Conservation (phyloP, 2,797 vertebrate species). For the Sitta carolinensis region DNA sequence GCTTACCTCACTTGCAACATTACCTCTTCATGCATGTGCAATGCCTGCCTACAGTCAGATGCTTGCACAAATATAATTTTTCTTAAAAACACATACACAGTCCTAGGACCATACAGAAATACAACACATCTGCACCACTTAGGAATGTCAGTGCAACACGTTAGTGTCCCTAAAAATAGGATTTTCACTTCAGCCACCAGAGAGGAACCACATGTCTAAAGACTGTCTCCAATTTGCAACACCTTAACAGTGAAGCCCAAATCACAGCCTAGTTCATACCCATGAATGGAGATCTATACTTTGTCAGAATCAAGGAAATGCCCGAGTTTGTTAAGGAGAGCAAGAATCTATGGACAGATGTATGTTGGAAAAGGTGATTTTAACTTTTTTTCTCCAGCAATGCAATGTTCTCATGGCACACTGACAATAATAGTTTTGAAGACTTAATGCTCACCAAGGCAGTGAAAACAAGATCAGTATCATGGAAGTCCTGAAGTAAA, state of each 20-base stretch:
- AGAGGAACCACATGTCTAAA: neutral
- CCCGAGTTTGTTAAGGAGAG: neutral
- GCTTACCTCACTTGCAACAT: neutral
- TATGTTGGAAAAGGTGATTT: neutral
- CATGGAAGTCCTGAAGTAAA: neutral
- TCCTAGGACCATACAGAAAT: neutral
- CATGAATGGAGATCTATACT: neutral
- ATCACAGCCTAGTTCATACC: neutral
- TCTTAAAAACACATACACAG: neutral
- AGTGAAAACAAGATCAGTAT: neutral
- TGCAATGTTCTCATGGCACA: neutral
- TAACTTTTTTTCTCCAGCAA: neutral
- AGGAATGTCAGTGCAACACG: neutral
- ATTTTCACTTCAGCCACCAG: neutral
- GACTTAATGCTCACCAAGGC: neutral
- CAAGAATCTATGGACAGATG: neutral
- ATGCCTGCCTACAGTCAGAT: accelerated
- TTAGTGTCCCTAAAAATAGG: neutral
- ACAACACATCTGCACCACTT: neutral
- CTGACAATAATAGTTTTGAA: neutral
- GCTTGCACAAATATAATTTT: neutral
- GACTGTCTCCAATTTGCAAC: neutral
- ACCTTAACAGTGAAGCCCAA: neutral
- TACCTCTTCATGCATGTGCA: neutral
- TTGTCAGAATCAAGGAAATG: neutral